Conservation (phyloP, 2,113 vertebrate species). For the Lathamus discolor region DNA sequence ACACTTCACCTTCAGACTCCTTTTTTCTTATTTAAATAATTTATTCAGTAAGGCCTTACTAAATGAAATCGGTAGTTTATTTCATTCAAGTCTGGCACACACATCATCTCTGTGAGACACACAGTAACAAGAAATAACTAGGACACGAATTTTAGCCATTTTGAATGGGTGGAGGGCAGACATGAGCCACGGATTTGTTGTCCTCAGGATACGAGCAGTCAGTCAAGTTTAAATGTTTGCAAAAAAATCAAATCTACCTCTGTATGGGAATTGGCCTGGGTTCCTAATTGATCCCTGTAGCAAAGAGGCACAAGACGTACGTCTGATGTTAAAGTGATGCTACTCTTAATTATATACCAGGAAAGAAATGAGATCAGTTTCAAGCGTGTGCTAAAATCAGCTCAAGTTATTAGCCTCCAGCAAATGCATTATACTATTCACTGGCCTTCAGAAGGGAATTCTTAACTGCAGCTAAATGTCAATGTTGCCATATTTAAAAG, state of each 20-base stretch:
- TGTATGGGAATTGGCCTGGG: background rate
- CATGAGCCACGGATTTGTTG: background rate
- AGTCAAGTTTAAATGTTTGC: background rate
- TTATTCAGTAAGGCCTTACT: background rate
- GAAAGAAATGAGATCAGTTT: background rate
- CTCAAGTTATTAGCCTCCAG: background rate
- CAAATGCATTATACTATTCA: background rate
- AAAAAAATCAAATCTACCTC: background rate
- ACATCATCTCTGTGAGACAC: background rate
- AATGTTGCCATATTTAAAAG: background rate
- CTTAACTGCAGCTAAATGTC: background rate
- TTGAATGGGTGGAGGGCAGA: background rate
- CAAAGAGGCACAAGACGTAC: background rate
- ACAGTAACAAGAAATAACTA: background rate
- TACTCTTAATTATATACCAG: background rate
- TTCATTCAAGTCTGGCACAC: background rate
- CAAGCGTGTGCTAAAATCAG: background rate
- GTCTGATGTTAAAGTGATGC: background rate
- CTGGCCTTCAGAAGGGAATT: background rate
- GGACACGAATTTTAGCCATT: background rate
- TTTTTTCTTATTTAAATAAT: background rate
- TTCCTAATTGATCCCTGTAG: background rate
- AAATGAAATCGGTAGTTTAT: background rate
- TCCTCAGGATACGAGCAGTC: background rate
- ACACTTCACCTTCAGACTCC: background rate